These are phyloP conservation scores for Bombyx mandarina DNA, from an alignment of 1,140 invertebrate genomes.

Conservation along the genomic window DNA sequence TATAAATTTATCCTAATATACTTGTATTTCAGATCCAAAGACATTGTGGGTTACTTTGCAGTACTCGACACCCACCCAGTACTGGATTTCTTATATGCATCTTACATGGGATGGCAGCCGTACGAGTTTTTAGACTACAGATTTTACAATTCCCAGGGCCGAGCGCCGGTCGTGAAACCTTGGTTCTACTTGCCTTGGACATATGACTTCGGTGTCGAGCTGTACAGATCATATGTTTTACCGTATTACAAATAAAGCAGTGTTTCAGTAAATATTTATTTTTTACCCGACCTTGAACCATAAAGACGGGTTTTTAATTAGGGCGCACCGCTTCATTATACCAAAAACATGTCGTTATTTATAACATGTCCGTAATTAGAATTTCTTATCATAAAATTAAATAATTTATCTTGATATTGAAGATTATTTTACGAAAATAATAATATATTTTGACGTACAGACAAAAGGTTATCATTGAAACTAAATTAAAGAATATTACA, in stretches of 20 bases:
- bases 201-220: background rate
- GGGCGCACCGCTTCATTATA: too few species aligned
- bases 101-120: slow-evolving; percentile 17
- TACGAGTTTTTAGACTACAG: slow-evolving; percentile 23
- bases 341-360: too few species aligned
- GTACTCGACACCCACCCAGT: slow-evolving; percentile 26
- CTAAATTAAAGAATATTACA: background rate
- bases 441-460: too few species aligned
- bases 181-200: slow-evolving; percentile 5
- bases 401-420: too few species aligned
- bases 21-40: slow-evolving; percentile 1
- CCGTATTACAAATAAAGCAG: slow-evolving; percentile 1
- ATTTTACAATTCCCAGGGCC: slow-evolving; percentile 19
- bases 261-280: too few species aligned
- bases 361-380: too few species aligned
- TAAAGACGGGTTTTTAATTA: too few species aligned
- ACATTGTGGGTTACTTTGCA: slow-evolving; percentile 28
- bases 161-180: slow-evolving; percentile 13
- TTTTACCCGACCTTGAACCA: too few species aligned
- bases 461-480: background rate
- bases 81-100: slow-evolving; percentile 27
- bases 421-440: too few species aligned
- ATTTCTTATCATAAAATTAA: too few species aligned
- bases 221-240: background rate
- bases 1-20: too few species aligned